Conservation (phyloP, 1,140 invertebrate genomes). For the Pogonognathellus flavescens region DNA sequence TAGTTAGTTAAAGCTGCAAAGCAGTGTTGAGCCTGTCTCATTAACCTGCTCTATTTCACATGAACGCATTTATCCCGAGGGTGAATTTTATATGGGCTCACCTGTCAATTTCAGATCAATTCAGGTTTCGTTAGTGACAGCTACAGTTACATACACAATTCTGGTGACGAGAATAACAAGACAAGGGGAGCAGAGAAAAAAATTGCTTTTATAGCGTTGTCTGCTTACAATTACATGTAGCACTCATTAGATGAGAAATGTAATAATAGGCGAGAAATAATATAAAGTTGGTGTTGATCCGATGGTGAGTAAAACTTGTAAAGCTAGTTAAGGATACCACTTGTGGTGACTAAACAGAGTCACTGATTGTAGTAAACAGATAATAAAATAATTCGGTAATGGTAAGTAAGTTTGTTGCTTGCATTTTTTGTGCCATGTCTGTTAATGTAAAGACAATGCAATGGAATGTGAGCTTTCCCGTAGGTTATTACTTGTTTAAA, state of each 20-base stretch:
- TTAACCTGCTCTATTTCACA: conserved; percentile 48
- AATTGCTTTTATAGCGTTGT: conserved; percentile 25
- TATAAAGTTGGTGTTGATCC: conserved; percentile 26
- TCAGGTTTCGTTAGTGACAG: conserved; percentile 29
- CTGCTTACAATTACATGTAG: conserved; percentile 14
- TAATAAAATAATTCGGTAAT: conserved; percentile 6
- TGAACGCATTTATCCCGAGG: conserved; percentile 29
- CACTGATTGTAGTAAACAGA: conserved; percentile 8
- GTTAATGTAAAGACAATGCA: neutral
- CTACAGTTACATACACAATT: conserved; percentile 4
- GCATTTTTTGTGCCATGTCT: no score
- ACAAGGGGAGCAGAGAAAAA: neutral
- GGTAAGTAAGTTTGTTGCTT: no score
- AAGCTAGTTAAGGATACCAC: neutral
- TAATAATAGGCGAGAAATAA: conserved; percentile 46
- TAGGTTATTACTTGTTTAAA: no score
- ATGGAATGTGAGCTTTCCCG: neutral
- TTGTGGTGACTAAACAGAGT: neutral
- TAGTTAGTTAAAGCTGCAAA: conserved; percentile 33
- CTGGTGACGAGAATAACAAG: conserved; percentile 45
- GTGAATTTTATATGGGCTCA: conserved; percentile 50
- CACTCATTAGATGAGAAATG: conserved; percentile 37
- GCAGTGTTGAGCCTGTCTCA: conserved; percentile 31
- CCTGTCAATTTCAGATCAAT: conserved; percentile 50
- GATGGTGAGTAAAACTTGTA: conserved; percentile 10